Percentiles rank a stretch among this genome's conserved stretches.
These are phyloP conservation scores for Anthopleura sola DNA, from an alignment of 64 coral and sea anemone genomes.

Conservation along the genomic window DNA sequence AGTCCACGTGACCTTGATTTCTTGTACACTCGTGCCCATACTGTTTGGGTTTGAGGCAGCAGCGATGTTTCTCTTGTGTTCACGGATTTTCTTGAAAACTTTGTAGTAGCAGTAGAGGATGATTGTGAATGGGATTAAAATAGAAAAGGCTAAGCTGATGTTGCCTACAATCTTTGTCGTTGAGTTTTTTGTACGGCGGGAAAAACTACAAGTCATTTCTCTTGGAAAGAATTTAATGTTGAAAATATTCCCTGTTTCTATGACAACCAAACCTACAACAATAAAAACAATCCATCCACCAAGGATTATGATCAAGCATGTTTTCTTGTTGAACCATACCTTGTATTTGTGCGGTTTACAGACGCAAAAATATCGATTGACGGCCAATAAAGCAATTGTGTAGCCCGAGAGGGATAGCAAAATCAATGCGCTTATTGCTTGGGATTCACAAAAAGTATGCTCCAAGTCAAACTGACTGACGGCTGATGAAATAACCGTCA, in stretches of 20 bases:
- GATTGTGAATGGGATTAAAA: background rate
- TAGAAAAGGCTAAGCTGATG: background rate
- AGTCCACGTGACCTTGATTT: constrained; percentile 14
- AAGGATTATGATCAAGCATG: background rate
- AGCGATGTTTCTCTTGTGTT: constrained; percentile 8
- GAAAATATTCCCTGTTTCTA: background rate
- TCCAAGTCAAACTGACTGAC: background rate
- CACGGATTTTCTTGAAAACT: background rate
- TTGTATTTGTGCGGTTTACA: background rate
- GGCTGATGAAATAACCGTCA: background rate
- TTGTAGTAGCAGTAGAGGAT: background rate
- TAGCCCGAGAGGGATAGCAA: background rate
- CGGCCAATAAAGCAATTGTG: background rate
- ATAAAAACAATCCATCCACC: background rate
- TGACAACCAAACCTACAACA: background rate
- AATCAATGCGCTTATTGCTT: background rate
- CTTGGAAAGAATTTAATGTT: background rate
- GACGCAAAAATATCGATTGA: constrained; percentile 8
- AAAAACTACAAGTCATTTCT: background rate
- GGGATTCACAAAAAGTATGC: background rate
- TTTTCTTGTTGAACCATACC: background rate
- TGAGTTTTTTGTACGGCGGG: background rate
- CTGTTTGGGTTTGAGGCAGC: background rate
- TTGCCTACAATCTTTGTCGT: background rate
- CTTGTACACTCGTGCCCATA: background rate